A percentile compares a stretch with the other conserved stretches of the same genome.
Conservation (phyloP, 2,797 vertebrate genomes). For the Ataeniobius toweri region DNA sequence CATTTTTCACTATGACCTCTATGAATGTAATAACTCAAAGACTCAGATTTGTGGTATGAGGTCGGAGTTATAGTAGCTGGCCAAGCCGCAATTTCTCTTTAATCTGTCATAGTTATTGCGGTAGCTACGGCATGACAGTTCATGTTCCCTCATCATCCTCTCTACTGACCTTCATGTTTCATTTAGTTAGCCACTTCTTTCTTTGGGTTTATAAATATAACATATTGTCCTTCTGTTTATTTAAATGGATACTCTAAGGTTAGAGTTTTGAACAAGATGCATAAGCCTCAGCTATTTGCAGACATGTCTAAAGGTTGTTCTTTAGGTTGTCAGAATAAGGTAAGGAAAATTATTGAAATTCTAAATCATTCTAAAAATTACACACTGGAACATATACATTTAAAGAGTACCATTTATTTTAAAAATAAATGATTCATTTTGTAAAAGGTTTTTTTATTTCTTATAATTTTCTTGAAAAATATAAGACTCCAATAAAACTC, state of each 20-base stretch:
- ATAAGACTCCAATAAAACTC: neutral
- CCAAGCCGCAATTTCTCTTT: slow-evolving; percentile 57
- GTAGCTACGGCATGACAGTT: slow-evolving; percentile 65
- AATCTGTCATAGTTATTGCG: slow-evolving; percentile 70
- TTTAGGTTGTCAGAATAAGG: slow-evolving; percentile 2
- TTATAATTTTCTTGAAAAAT: neutral
- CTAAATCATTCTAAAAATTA: neutral
- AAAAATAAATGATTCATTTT: neutral
- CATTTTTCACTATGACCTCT: slow-evolving; percentile 52
- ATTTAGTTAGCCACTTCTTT: slow-evolving; percentile 52
- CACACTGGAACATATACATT: neutral
- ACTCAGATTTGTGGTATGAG: slow-evolving; percentile 60
- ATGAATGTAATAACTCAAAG: slow-evolving; percentile 61
- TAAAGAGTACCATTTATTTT: neutral
- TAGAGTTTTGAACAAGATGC: slow-evolving; percentile 33
- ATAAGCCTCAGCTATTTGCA: slow-evolving; percentile 17
- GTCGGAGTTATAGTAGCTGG: slow-evolving; percentile 48
- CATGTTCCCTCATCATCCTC: slow-evolving; percentile 63
- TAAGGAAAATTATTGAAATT: slow-evolving; percentile 1
- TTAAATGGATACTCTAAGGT: slow-evolving; percentile 49
- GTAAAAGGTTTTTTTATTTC: neutral
- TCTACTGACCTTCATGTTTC: slow-evolving; percentile 67
- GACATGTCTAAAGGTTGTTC: slow-evolving; percentile 39
- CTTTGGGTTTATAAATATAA: slow-evolving; percentile 44
- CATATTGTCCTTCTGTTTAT: slow-evolving; percentile 59